Conservation (phyloP, 2,113 vertebrate genomes). For the Calidris pygmaea region DNA sequence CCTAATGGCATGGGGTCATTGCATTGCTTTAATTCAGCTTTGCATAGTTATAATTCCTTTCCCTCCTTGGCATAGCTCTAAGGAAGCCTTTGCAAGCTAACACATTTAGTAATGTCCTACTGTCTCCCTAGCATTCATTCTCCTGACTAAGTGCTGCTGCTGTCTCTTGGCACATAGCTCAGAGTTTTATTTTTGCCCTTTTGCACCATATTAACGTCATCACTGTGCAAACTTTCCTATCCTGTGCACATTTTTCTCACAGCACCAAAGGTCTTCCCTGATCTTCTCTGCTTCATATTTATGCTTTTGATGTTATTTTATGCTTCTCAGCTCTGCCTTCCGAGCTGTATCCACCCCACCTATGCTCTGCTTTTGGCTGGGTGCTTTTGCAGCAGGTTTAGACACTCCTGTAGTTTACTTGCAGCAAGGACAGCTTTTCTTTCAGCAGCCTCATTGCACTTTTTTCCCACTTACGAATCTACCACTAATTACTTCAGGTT, state of each 20-base stretch:
- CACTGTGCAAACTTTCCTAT: background rate
- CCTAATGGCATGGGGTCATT: background rate
- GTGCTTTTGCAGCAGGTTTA: background rate
- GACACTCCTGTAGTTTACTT: background rate
- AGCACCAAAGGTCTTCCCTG: conserved; percentile 1
- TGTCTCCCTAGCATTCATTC: background rate
- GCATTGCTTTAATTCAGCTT: conserved; percentile 22
- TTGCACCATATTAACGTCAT: conserved; percentile 7
- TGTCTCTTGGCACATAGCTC: conserved; percentile 13
- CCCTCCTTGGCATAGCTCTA: background rate
- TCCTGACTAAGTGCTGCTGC: background rate
- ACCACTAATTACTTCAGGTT: conserved; percentile 34
- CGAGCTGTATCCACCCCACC: background rate
- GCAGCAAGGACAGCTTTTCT: background rate
- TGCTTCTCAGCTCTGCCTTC: background rate
- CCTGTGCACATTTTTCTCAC: conserved; percentile 3
- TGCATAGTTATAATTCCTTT: conserved; percentile 23
- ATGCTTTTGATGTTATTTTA: background rate
- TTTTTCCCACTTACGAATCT: background rate
- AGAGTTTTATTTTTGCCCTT: conserved; percentile 29
- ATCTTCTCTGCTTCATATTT: background rate
- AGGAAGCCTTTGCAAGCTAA: conserved; percentile 36
- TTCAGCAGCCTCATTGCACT: background rate
- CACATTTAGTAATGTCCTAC: background rate
- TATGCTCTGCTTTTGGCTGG: background rate